Evolutionary conservation across 2,113 vertebrate species (phyloP), one percentile per base, ranked within the genome.

Genomic region (Cinclus mexicanus): DNA sequence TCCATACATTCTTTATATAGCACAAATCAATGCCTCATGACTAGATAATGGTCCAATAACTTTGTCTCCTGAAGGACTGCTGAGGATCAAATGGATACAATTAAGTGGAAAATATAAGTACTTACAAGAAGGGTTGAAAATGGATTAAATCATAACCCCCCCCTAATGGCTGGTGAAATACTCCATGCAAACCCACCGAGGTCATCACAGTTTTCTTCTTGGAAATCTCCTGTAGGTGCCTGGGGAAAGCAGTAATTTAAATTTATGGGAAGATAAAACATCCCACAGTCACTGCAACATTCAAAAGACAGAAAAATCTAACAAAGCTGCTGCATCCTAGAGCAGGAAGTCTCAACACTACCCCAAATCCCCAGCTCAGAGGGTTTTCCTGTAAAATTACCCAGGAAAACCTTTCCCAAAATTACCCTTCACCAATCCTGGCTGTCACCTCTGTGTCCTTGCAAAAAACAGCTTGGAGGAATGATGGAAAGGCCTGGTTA

Each of bases 81-180:
- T 41, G 79, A 83, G 93, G 89, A 95, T 80, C 92, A 93, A 86
- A 91, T 11, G 71, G 82, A 74, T 31, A 94, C 92, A 88, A 95
- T 96, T 93, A 96, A 81, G 60, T 60, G 78, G 75, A 90, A 96
- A 95, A 94, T 88, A 25, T n/a, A 92, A 90, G 87, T 70, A 91
- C 81, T 97, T 95, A 92, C 95, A 93, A 90, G 93, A 97, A 96
- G 85, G 19, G 42, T 94, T 95, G 82, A 16, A 90, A 93, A 93
- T 86, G 59, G 90, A 96, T 97, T 95, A 67, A 90, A 93, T 86
- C 87, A 80, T 96, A 92, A 94, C 74, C 35, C 61, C 67, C 21
- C 70, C 33, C 47, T 86, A 94, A 94, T 75, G 85, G 64, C 87
- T 47, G 47, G 17, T 53, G 91, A 76, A 70, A 79, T 8, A 23